Conservation (phyloP, 2,797 vertebrate genomes). For the Aplochiton taeniatus region DNA sequence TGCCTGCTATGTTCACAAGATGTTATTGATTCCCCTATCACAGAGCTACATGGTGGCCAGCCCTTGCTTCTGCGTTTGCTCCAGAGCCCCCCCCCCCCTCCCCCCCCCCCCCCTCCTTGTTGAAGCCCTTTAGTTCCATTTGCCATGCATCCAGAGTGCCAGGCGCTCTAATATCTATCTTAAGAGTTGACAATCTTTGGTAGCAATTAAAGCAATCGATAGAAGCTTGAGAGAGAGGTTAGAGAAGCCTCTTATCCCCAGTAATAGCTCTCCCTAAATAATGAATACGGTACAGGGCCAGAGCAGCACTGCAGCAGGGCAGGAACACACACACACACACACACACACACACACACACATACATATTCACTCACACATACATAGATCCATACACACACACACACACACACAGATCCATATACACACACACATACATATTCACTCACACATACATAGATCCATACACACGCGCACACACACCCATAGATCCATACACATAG, state of each 20-base stretch:
- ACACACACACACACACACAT: not conserved
- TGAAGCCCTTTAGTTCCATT: constrained; percentile 49
- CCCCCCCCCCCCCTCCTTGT: constrained; percentile 6
- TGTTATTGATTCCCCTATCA: constrained; percentile 64
- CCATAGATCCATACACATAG: too few relatives aligned
- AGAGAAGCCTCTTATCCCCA: constrained; percentile 77
- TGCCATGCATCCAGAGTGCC: constrained; percentile 62
- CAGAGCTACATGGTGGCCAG: constrained; percentile 50
- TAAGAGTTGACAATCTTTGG: constrained; percentile 81
- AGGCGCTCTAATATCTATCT: constrained; percentile 78
- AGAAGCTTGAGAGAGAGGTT: constrained; percentile 65
- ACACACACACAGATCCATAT: constrained; percentile 6
- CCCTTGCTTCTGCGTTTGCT: constrained; percentile 17
- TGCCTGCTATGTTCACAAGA: constrained; percentile 63
- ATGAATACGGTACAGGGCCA: constrained; percentile 71
- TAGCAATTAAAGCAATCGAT: constrained; percentile 83
- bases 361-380: constrained; percentile 11
- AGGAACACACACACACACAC: constrained; percentile 26
- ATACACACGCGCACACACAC: too few relatives aligned
- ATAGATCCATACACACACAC: constrained; percentile 6
- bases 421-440: constrained; percentile 6
- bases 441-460: too few relatives aligned
- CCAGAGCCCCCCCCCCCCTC: constrained; percentile 25
- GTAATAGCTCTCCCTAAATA: constrained; percentile 83
- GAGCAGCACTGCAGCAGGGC: constrained; percentile 37